Evolutionary conservation across 2,113 vertebrate genomes (phyloP).

Genomic region (Syngnathus scovelli): DNA sequence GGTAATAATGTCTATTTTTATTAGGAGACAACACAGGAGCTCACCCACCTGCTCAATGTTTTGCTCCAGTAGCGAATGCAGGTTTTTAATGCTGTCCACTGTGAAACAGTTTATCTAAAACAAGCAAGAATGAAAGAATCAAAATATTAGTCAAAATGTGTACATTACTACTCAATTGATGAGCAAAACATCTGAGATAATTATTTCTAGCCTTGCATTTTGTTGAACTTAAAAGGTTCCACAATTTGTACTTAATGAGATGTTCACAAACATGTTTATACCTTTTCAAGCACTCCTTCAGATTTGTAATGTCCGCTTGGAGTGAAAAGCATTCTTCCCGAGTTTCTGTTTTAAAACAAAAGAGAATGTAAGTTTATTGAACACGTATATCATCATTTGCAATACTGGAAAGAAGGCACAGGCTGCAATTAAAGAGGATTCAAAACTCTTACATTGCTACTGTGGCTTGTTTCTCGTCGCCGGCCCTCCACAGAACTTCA

Average conservation of each 20-base stretch:
- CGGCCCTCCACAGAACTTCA: slow-evolving; percentile 86
- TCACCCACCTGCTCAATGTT: slow-evolving; percentile 79
- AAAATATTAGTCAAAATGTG: too few relatives aligned
- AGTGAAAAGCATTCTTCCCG: slow-evolving; percentile 80
- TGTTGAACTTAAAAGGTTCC: too few relatives aligned
- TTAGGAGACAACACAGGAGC: background rate
- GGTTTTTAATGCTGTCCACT: slow-evolving; percentile 73
- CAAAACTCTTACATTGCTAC: slow-evolving; percentile 79
- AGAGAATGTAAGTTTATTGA: background rate
- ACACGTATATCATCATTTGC: background rate
- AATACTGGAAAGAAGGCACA: background rate
- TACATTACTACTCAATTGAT: too few relatives aligned
- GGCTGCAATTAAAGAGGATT: background rate
- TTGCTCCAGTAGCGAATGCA: slow-evolving; percentile 76
- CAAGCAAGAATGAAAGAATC: background rate
- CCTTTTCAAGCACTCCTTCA: slow-evolving; percentile 87
- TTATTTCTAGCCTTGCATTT: too few relatives aligned
- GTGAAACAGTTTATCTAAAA: slow-evolving; percentile 74
- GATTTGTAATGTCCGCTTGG: slow-evolving; percentile 81
- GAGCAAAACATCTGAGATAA: too few relatives aligned
- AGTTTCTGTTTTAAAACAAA: slow-evolving; percentile 71
- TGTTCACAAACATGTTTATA: slow-evolving; percentile 34
- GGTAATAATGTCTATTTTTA: too few relatives aligned
- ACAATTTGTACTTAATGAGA: too few relatives aligned
- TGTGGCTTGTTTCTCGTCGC: slow-evolving; percentile 71